phyloP scores from a whole-genome alignment of 1,140 invertebrate species.

The Pachyrhynchus sulphureomaculatus region DNA sequence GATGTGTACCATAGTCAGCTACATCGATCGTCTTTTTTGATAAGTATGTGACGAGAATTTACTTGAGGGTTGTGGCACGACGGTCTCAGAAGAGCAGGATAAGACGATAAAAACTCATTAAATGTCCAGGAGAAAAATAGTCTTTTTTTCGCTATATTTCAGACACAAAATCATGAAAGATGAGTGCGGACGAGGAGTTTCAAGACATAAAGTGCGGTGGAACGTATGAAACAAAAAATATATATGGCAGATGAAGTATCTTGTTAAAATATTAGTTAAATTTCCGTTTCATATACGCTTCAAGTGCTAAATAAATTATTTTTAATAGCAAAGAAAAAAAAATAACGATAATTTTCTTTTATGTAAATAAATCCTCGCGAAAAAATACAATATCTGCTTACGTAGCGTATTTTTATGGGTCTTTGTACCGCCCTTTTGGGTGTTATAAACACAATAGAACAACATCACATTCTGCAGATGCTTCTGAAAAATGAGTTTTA shows the following conservation, averaged over 20 bases:
- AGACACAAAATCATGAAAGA: too few relatives aligned
- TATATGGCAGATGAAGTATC: too few relatives aligned
- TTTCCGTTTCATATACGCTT: neutral
- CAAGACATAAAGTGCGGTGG: too few relatives aligned
- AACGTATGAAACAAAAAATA: too few relatives aligned
- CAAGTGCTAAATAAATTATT: neutral
- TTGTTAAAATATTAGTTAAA: neutral
- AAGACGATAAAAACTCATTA: too few relatives aligned
- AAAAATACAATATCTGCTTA: neutral
- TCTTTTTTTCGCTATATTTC: too few relatives aligned
- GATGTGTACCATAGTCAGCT: conserved; percentile 12
- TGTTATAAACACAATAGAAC: conserved; percentile 13
- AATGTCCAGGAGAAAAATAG: too few relatives aligned
- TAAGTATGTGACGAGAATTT: conserved; percentile 23
- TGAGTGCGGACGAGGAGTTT: too few relatives aligned
- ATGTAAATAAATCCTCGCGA: neutral
- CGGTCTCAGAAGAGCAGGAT: too few relatives aligned
- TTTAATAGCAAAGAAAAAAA: neutral
- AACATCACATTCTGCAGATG: conserved; percentile 6
- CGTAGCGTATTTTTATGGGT: neutral
- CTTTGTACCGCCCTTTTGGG: neutral
- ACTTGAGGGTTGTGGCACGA: neutral
- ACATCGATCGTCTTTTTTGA: conserved; percentile 10
- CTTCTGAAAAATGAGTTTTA: conserved; percentile 18
- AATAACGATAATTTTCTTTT: neutral